Evolutionary conservation across 1,140 invertebrate species (phyloP).

Genomic region (Piezodorus guildinii): DNA sequence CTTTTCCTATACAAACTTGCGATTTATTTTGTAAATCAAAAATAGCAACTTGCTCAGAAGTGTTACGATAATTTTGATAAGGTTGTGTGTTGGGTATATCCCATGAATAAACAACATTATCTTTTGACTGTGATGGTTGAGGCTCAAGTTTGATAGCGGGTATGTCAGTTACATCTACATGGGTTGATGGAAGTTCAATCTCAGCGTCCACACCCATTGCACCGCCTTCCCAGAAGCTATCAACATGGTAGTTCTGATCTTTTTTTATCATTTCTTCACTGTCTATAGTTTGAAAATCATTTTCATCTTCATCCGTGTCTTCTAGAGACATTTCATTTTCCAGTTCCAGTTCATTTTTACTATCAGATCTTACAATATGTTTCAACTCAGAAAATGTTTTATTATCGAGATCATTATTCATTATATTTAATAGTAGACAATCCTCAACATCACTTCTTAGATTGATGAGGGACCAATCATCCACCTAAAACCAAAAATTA

Average conservation of each 20-base stretch:
- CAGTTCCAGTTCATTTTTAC: background rate
- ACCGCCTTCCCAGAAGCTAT: background rate
- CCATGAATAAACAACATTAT: background rate
- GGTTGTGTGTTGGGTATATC: background rate
- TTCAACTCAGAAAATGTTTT: no score
- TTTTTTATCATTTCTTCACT: background rate
- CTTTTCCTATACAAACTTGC: no score
- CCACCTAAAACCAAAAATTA: constrained; percentile 17
- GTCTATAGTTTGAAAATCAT: background rate
- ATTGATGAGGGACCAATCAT: constrained; percentile 19
- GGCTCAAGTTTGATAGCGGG: background rate
- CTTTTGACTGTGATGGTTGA: background rate
- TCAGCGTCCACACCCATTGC: background rate
- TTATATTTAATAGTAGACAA: no score
- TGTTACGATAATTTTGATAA: background rate
- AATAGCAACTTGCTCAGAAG: no score
- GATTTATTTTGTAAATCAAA: no score
- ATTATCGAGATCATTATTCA: no score
- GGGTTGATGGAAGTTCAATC: constrained; percentile 5
- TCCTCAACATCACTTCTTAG: constrained; percentile 8
- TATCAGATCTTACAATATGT: no score
- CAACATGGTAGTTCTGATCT: background rate
- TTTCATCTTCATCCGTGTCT: constrained; percentile 1
- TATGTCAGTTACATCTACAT: background rate
- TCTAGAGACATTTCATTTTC: background rate